phyloP scores from a whole-genome alignment of 2,113 vertebrate species.

The Cheirogaleus medius region DNA sequence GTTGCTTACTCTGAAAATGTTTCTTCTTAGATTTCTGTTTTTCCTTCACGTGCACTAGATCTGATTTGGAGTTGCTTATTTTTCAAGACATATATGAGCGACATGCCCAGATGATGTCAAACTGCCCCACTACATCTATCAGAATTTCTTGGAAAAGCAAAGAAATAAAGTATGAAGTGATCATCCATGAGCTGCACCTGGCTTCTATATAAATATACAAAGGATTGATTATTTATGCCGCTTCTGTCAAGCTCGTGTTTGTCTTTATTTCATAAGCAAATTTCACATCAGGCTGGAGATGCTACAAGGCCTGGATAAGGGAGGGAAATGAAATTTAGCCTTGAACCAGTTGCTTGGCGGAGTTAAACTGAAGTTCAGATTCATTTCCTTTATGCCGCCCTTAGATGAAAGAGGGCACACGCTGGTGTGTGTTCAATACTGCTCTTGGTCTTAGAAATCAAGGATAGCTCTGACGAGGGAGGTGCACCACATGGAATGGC shows the following conservation, averaged over 20 bases:
- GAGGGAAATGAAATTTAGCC: constrained; percentile 79
- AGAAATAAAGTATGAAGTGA: constrained; percentile 80
- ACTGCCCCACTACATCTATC: constrained; percentile 58
- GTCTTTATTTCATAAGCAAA: constrained; percentile 86
- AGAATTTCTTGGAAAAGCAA: constrained; percentile 82
- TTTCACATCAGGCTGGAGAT: constrained; percentile 78
- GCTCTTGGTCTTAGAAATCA: neutral
- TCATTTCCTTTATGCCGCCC: constrained; percentile 72
- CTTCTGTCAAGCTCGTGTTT: constrained; percentile 80
- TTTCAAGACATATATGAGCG: constrained; percentile 25
- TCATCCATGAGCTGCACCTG: constrained; percentile 83
- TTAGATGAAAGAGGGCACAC: constrained; percentile 64
- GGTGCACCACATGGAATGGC: fast-evolving
- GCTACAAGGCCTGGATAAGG: constrained; percentile 65
- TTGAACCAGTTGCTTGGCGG: constrained; percentile 74
- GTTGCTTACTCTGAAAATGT: neutral
- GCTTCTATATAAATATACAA: constrained; percentile 84
- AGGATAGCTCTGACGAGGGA: neutral
- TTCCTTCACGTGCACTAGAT: neutral
- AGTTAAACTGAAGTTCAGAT: constrained; percentile 77
- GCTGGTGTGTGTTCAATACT: neutral
- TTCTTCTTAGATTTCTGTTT: constrained; percentile 19
- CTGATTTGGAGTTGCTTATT: constrained; percentile 37
- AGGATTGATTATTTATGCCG: constrained; percentile 86
- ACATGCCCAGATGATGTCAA: constrained; percentile 43